Evolutionary conservation across 2,888 invertebrate species (phyloP).

Genomic region (Agriopis marginaria): DNA sequence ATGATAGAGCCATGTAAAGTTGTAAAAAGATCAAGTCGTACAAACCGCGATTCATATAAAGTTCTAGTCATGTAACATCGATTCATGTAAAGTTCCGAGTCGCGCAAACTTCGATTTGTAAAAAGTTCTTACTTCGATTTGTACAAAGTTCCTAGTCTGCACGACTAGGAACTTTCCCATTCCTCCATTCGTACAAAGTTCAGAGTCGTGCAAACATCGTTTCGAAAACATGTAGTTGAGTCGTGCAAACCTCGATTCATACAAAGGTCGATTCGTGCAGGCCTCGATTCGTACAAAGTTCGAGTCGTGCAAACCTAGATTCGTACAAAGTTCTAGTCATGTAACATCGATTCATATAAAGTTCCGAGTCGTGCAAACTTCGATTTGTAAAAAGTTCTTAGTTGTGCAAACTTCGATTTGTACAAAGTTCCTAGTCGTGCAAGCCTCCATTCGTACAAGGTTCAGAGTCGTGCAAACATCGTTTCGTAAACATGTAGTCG

Average conservation of each 20-base stretch:
- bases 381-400: neutral
- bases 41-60: too few relatives aligned
- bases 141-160: neutral
- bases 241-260: neutral
- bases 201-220: too few relatives aligned
- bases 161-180: too few relatives aligned
- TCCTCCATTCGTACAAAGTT: conserved; percentile 1
- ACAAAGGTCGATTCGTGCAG: neutral
- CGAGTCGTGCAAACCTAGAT: neutral
- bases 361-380: neutral
- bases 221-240: too few relatives aligned
- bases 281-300: neutral
- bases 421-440: neutral
- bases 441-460: neutral
- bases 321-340: too few relatives aligned
- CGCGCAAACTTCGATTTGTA: neutral
- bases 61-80: neutral
- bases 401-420: too few relatives aligned
- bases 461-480: neutral
- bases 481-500: too few relatives aligned
- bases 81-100: neutral
- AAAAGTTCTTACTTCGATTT: neutral
- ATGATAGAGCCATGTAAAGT: too few relatives aligned
- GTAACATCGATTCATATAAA: too few relatives aligned
- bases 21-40: too few relatives aligned